Evolutionary conservation across 1,140 invertebrate genomes (phyloP).

Genomic region (Leptonema lineaticorne): DNA sequence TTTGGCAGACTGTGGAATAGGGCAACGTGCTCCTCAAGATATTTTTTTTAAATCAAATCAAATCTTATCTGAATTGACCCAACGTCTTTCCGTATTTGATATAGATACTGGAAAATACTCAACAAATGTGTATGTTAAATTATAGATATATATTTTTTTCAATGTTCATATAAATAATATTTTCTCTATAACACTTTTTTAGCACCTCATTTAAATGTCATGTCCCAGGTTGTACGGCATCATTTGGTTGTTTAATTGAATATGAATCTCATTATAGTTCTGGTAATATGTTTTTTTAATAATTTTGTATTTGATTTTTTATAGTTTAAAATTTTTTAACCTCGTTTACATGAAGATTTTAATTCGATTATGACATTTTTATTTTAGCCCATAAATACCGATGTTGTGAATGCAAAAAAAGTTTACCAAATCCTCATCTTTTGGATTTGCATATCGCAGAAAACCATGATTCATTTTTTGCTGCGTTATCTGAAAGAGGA

Average conservation of each 20-base stretch:
- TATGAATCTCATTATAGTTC: slow-evolving; percentile 51
- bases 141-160: background rate
- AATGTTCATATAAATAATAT: background rate
- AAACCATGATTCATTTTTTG: slow-evolving; percentile 69
- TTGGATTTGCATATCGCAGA: slow-evolving; percentile 71
- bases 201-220: slow-evolving; percentile 47
- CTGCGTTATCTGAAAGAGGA: slow-evolving; percentile 59
- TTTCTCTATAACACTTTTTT: slow-evolving; percentile 41
- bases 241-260: slow-evolving; percentile 45
- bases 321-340: background rate
- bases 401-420: slow-evolving; percentile 59
- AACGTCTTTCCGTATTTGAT: slow-evolving; percentile 48
- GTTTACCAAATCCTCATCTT: slow-evolving; percentile 62
- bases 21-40: slow-evolving; percentile 46
- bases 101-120: slow-evolving; percentile 49
- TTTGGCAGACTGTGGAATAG: slow-evolving; percentile 45
- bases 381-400: slow-evolving; percentile 45
- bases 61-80: slow-evolving; percentile 41
- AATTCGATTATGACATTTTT: slow-evolving; percentile 4
- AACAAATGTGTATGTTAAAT: slow-evolving; percentile 46
- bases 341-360: background rate
- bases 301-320: background rate
- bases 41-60: slow-evolving; percentile 45
- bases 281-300: slow-evolving; percentile 20
- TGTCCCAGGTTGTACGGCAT: slow-evolving; percentile 47